Evolutionary conservation across 2,797 vertebrate species (phyloP).

Genomic region (Distichodus sexfasciatus): DNA sequence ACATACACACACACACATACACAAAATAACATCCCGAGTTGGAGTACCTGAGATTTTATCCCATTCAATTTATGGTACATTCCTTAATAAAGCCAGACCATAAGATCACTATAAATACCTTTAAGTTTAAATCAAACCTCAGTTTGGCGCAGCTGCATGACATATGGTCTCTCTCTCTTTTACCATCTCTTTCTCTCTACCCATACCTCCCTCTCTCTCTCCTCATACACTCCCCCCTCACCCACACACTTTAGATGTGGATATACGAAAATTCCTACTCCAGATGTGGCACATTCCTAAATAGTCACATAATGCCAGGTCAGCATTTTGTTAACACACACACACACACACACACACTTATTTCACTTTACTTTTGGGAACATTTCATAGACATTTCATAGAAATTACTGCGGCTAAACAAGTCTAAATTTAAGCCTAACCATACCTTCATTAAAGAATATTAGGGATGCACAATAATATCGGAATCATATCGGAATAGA

Average conservation of each 20-base stretch:
- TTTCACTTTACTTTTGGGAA: neutral
- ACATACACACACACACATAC: neutral
- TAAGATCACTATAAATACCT: conserved; percentile 25
- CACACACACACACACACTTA: neutral
- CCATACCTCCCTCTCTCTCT: neutral
- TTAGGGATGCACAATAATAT: no score
- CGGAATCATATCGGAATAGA: no score
- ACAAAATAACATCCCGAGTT: no score
- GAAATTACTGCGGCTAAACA: no score
- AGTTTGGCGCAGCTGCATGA: conserved; percentile 9
- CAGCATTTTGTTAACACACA: conserved; percentile 3
- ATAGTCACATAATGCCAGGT: neutral
- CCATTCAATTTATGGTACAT: neutral
- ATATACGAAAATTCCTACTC: neutral
- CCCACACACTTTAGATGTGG: neutral
- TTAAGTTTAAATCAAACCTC: conserved; percentile 15
- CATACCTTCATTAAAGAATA: no score
- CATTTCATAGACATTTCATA: neutral
- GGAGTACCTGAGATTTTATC: no score
- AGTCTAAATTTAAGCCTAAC: no score
- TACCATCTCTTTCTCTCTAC: neutral
- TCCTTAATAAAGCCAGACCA: conserved; percentile 8
- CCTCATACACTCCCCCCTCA: neutral
- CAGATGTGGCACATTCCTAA: conserved; percentile 17
- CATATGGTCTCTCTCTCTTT: neutral